Evolutionary conservation across 2,113 vertebrate genomes (phyloP).

Genomic region (Tylochromis polylepis): DNA sequence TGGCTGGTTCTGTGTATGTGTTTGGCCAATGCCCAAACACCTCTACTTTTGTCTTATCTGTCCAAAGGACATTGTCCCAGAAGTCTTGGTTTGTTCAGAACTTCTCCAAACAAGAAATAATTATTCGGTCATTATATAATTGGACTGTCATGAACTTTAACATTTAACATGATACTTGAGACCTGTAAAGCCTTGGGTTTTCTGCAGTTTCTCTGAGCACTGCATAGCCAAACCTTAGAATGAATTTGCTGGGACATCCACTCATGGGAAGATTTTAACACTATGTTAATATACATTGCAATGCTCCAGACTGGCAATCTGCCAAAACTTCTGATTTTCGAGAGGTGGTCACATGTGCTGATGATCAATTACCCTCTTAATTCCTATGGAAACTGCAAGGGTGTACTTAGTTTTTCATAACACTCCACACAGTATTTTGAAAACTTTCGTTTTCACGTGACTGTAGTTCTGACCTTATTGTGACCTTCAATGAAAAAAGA

Average conservation of each 20-base stretch:
- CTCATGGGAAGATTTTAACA: not conserved
- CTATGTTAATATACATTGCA: not conserved
- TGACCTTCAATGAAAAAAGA: not conserved
- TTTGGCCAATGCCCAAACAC: not conserved
- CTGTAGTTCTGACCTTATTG: not conserved
- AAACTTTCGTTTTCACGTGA: not conserved
- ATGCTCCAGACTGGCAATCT: rapidly evolving
- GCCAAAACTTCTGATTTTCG: not conserved
- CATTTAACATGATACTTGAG: not conserved
- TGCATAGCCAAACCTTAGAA: not conserved
- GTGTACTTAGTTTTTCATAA: not conserved
- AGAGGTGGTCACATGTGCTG: not conserved
- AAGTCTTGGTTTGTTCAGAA: not conserved
- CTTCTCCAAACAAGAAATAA: not conserved
- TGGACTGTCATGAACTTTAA: not conserved
- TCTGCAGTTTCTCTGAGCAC: not conserved
- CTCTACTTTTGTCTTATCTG: not conserved
- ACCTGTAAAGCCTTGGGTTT: not conserved
- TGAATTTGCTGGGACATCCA: not conserved
- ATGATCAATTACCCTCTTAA: not conserved
- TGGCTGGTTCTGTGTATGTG: not conserved
- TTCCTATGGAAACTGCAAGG: rapidly evolving
- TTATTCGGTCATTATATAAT: not conserved
- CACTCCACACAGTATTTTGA: not conserved
- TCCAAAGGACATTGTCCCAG: not conserved